Evolutionary conservation across 2,113 vertebrate genomes (phyloP).

Genomic region (Murina feae): DNA sequence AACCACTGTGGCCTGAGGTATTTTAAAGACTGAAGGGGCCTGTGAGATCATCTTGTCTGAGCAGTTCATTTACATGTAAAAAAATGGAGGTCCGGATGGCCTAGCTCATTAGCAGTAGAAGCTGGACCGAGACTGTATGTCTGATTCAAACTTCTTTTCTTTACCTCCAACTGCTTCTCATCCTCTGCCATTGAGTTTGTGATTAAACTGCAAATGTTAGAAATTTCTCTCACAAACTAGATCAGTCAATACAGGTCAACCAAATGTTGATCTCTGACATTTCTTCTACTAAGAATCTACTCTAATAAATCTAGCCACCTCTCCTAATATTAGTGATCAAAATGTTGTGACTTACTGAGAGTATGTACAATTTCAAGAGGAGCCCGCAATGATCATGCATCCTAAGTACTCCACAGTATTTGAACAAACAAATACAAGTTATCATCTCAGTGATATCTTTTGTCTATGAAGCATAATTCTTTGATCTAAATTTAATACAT

Average conservation of each 20-base stretch:
- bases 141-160: neutral
- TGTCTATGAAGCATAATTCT: conserved; percentile 45
- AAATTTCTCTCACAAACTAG: neutral
- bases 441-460: conserved; percentile 57
- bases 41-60: neutral
- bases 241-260: neutral
- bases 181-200: neutral
- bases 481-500: conserved; percentile 66
- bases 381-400: neutral
- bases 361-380: neutral
- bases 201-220: neutral
- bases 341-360: neutral
- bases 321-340: neutral
- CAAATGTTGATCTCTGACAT: neutral
- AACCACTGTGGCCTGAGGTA: too few relatives aligned
- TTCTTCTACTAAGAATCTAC: neutral
- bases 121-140: neutral
- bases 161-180: neutral
- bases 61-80: neutral
- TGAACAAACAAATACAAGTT: conserved; percentile 51
- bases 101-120: neutral
- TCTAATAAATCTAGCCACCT: neutral
- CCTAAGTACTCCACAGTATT: neutral
- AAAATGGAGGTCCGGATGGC: neutral
- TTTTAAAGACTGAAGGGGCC: neutral